Percentiles rank a stretch among this genome's conserved stretches.
Conservation (phyloP, 2,797 vertebrate genomes). For the Micrastur ruficollis region DNA sequence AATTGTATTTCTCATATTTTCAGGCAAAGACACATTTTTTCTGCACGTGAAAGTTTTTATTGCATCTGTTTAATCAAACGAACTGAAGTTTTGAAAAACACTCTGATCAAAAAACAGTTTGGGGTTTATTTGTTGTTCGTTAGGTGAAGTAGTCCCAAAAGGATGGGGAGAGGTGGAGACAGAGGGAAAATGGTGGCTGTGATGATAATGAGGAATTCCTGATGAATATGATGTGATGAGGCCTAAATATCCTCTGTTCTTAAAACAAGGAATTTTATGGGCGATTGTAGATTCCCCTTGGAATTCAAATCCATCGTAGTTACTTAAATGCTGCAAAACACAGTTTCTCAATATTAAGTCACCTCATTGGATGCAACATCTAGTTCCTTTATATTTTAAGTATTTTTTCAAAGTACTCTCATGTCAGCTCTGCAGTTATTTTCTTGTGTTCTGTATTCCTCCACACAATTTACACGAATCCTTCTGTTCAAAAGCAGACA, state of each 20-base stretch:
- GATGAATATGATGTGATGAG: not conserved
- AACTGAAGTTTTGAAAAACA: not conserved
- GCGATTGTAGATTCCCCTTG: not conserved
- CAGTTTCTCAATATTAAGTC: not conserved
- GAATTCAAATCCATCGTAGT: not conserved
- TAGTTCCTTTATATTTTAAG: not conserved
- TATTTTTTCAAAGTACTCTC: not conserved
- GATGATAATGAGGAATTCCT: not conserved
- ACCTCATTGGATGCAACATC: not conserved
- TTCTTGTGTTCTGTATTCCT: not conserved
- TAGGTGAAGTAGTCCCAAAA: not conserved
- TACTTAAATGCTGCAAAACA: not conserved
- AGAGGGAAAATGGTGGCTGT: not conserved
- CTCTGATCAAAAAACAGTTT: not conserved
- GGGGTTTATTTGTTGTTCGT: fast-evolving
- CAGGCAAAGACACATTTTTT: not conserved
- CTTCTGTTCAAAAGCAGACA: not conserved
- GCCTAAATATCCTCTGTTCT: not conserved
- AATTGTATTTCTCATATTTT: not conserved
- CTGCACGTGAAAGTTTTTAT: not conserved
- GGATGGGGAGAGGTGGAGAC: not conserved
- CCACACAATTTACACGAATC: not conserved
- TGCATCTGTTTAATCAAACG: not conserved
- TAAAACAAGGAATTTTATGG: not conserved
- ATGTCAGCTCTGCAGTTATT: not conserved